Conservation (phyloP, 2,113 vertebrate species). For the Origma solitaria region DNA sequence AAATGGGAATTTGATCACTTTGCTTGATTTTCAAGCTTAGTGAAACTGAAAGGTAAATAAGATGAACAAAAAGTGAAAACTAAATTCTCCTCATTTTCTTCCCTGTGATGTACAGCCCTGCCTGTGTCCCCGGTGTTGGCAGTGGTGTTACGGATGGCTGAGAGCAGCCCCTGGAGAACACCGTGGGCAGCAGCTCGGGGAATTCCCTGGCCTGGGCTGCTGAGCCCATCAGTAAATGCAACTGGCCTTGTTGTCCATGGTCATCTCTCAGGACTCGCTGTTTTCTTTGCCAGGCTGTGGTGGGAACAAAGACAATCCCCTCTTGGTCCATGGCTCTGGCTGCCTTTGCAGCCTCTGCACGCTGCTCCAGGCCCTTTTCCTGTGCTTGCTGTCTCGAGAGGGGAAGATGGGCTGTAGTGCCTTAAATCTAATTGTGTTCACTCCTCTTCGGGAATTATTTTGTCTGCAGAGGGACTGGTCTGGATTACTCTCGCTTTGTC, state of each 20-base stretch:
- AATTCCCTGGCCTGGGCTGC: rapidly evolving
- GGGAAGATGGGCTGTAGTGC: background rate
- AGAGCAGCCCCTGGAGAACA: background rate
- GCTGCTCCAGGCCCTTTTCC: rapidly evolving
- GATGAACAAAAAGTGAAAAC: background rate
- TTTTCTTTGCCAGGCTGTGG: background rate
- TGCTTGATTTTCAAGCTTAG: background rate
- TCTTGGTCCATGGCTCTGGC: rapidly evolving
- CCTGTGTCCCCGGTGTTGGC: rapidly evolving
- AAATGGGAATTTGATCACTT: background rate
- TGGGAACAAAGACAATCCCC: background rate
- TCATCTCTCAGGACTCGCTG: background rate
- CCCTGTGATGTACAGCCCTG: rapidly evolving
- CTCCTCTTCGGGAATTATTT: background rate
- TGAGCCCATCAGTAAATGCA: rapidly evolving
- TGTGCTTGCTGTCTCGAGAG: rapidly evolving
- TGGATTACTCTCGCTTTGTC: background rate
- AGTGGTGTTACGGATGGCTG: background rate
- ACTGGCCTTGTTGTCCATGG: rapidly evolving
- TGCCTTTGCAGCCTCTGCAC: background rate
- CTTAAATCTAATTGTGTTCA: background rate
- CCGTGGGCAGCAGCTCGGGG: background rate
- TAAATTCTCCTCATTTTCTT: background rate
- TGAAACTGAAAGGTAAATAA: background rate
- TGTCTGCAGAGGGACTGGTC: background rate